Evolutionary conservation across 2,888 invertebrate genomes (phyloP).

Genomic region (Leptopilina myrica): DNA sequence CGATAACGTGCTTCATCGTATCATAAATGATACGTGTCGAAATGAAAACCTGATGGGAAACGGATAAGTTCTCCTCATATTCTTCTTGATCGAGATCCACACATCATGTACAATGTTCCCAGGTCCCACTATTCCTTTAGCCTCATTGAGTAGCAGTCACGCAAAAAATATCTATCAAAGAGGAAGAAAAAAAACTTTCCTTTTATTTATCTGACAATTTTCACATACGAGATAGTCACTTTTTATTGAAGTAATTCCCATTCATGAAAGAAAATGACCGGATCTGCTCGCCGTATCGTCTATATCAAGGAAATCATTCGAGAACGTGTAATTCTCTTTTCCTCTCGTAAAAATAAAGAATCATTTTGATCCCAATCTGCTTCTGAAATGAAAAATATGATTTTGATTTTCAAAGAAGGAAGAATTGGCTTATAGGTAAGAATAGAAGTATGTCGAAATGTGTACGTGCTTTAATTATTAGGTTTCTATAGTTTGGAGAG

Average conservation of each 20-base stretch:
- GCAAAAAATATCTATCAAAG: not conserved
- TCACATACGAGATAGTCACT: not conserved
- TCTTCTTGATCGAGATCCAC: conserved; percentile 22
- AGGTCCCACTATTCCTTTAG: not conserved
- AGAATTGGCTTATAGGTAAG: too few species aligned
- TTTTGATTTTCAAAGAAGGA: too few species aligned
- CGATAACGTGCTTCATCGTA: conserved; percentile 28
- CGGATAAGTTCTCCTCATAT: conserved; percentile 15
- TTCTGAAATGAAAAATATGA: too few species aligned
- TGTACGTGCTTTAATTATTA: too few species aligned
- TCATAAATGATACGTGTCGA: conserved; percentile 31
- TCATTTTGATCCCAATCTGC: too few species aligned
- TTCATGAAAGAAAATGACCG: not conserved
- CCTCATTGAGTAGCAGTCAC: not conserved
- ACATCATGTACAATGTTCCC: not conserved
- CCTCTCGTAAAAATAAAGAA: not conserved
- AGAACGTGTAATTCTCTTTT: conserved; percentile 4
- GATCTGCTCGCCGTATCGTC: not conserved
- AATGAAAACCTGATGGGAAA: conserved; percentile 35
- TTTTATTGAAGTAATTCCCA: not conserved
- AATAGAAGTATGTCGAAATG: too few species aligned
- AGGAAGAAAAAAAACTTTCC: not conserved
- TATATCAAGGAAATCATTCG: conserved; percentile 16
- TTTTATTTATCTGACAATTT: conserved; percentile 4
- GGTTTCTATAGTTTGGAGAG: too few species aligned